phyloP scores from a whole-genome alignment of 2,888 invertebrate genomes.

The Watsonalla cultraria region DNA sequence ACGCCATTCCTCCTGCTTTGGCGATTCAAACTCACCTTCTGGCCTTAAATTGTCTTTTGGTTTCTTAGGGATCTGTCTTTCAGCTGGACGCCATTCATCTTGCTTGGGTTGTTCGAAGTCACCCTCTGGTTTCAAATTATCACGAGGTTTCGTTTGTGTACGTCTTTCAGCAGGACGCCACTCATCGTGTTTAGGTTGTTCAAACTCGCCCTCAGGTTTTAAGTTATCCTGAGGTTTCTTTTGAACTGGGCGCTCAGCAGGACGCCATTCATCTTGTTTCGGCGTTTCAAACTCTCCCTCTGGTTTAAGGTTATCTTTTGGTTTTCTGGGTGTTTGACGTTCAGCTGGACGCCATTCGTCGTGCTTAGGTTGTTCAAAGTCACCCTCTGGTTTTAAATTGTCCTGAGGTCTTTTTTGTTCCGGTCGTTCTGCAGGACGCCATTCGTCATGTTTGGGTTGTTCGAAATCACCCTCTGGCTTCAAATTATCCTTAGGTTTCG shows the following conservation, averaged over 20 bases:
- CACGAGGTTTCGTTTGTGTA: slow-evolving; percentile 64
- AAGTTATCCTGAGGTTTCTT: slow-evolving; percentile 60
- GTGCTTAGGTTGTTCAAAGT: too few relatives aligned
- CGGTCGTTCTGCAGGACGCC: too few relatives aligned
- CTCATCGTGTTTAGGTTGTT: slow-evolving; percentile 40
- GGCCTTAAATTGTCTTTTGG: slow-evolving; percentile 70
- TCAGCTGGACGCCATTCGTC: slow-evolving; percentile 49
- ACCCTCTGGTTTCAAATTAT: slow-evolving; percentile 77
- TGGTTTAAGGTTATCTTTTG: slow-evolving; percentile 76
- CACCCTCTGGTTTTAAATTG: too few relatives aligned
- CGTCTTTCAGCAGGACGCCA: slow-evolving; percentile 62
- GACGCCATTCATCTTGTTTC: slow-evolving; percentile 50
- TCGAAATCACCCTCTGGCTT: slow-evolving; percentile 79
- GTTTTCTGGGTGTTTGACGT: slow-evolving; percentile 29
- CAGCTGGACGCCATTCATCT: slow-evolving; percentile 53
- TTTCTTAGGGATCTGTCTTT: slow-evolving; percentile 45
- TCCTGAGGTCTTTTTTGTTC: too few relatives aligned
- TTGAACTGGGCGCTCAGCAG: slow-evolving; percentile 39
- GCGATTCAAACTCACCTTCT: slow-evolving; percentile 72
- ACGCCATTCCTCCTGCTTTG: slow-evolving; percentile 49
- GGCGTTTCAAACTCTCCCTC: slow-evolving; percentile 80
- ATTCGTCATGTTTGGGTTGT: slow-evolving; percentile 47
- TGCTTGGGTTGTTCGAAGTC: slow-evolving; percentile 62
- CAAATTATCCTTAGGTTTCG: slow-evolving; percentile 73
- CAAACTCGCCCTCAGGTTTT: slow-evolving; percentile 74